These are phyloP conservation scores for Dryocosmus kuriphilus DNA, from an alignment of 2,888 invertebrate species.

Conservation along the genomic window DNA sequence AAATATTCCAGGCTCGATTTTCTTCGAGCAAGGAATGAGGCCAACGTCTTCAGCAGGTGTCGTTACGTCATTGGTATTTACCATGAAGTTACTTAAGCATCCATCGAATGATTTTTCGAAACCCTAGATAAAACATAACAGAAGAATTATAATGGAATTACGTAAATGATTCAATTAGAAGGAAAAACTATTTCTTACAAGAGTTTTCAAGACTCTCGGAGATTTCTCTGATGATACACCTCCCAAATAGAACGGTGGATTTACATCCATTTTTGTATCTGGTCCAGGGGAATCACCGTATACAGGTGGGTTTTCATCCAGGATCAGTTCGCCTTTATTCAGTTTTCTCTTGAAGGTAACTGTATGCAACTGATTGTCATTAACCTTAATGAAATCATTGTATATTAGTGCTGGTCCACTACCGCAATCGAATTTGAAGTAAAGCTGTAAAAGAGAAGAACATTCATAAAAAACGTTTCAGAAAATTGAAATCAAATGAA, in stretches of 20 bases:
- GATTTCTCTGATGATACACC: constrained; percentile 82
- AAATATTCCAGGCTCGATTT: constrained; percentile 90
- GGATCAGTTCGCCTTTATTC: constrained; percentile 82
- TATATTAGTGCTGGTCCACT: constrained; percentile 81
- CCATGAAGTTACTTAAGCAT: constrained; percentile 87
- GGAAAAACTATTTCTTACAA: constrained; percentile 61
- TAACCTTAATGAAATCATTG: constrained; percentile 80
- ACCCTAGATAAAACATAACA: constrained; percentile 75
- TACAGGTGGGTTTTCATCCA: constrained; percentile 82
- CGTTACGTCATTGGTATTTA: constrained; percentile 84
- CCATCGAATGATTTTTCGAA: constrained; percentile 88
- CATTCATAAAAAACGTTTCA: neutral
- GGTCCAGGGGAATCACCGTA: constrained; percentile 79
- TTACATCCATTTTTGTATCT: constrained; percentile 80
- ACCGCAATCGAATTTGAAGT: constrained; percentile 87
- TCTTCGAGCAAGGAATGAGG: constrained; percentile 88
- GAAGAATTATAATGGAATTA: constrained; percentile 33
- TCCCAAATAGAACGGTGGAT: constrained; percentile 89
- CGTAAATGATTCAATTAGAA: constrained; percentile 33
- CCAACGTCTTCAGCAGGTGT: constrained; percentile 81
- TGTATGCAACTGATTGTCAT: constrained; percentile 90
- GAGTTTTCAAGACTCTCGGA: constrained; percentile 72
- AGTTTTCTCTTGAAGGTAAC: constrained; percentile 83
- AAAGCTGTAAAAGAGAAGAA: constrained; percentile 78
- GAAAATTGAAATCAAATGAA: neutral